A percentile compares a stretch with the other conserved stretches of the same genome.
Evolutionary conservation across 2,888 invertebrate species (phyloP).

Genomic region (Eustalomyia histrio): DNA sequence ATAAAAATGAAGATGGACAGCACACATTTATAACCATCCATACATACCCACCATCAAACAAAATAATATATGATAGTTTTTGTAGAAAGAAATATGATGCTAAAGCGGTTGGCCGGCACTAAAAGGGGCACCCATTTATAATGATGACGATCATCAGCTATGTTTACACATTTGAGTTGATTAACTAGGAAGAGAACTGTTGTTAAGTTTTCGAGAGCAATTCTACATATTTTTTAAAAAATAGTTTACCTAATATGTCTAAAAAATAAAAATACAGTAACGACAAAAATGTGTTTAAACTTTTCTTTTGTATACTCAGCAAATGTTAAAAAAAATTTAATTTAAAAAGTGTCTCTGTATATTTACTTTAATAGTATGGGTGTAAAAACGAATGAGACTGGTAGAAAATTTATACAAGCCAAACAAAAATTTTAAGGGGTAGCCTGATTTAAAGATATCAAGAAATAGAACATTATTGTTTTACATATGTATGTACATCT

Average conservation of each 20-base stretch:
- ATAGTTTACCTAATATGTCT: constrained; percentile 43
- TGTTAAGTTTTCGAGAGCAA: not conserved
- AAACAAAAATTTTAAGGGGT: no score
- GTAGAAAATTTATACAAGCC: no score
- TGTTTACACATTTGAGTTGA: constrained; percentile 9
- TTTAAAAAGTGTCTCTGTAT: constrained; percentile 11
- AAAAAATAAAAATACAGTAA: constrained; percentile 27
- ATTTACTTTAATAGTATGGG: constrained; percentile 4
- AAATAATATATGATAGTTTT: no score
- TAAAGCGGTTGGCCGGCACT: not conserved
- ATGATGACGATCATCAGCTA: constrained; percentile 7
- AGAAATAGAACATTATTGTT: no score
- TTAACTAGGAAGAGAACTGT: constrained; percentile 9
- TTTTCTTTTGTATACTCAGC: constrained; percentile 26
- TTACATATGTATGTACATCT: no score
- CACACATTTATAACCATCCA: no score
- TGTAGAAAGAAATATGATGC: no score
- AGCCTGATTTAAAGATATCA: no score
- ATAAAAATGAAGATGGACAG: no score
- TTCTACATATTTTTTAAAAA: constrained; percentile 24
- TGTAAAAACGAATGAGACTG: constrained; percentile 38
- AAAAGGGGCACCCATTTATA: constrained; percentile 25
- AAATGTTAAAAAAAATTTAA: constrained; percentile 46
- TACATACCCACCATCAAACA: no score
- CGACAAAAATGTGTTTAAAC: constrained; percentile 36